These are phyloP conservation scores for Campylomormyrus numenius DNA, from an alignment of 2,113 vertebrate species.

Conservation along the genomic window DNA sequence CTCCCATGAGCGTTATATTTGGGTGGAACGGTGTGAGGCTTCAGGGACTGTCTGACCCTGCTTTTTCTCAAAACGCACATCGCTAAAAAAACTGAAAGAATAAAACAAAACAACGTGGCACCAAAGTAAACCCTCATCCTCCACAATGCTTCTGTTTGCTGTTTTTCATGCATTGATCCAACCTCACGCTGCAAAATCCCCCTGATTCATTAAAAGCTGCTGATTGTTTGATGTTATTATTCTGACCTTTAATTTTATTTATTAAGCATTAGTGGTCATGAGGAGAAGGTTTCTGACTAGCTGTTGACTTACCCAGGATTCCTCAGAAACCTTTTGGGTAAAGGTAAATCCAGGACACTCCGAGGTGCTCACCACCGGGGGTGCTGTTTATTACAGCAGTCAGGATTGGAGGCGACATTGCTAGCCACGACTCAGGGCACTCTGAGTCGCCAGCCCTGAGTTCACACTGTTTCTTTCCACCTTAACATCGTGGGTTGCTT, in stretches of 20 bases:
- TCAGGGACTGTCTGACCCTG: not conserved
- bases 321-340: not conserved
- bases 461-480: not conserved
- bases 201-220: not conserved
- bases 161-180: not conserved
- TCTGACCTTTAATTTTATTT: not conserved
- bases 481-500: not conserved
- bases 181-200: not conserved
- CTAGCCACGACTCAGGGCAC: not conserved
- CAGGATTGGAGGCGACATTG: not conserved
- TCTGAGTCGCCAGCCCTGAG: not conserved
- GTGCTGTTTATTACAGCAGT: not conserved
- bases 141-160: not conserved
- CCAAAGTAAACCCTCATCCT: not conserved
- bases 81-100: not conserved
- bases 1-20: not conserved
- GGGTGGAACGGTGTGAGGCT: not conserved
- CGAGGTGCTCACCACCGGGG: not conserved
- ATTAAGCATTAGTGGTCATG: not conserved
- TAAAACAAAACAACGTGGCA: not conserved
- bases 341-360: not conserved
- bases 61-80: not conserved
- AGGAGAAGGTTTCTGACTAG: not conserved
- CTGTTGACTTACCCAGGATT: not conserved
- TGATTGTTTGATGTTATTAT: not conserved